Base-by-base conservation (phyloP, 2,888 invertebrate genomes). In the Cataglyphis cursor region DNA sequence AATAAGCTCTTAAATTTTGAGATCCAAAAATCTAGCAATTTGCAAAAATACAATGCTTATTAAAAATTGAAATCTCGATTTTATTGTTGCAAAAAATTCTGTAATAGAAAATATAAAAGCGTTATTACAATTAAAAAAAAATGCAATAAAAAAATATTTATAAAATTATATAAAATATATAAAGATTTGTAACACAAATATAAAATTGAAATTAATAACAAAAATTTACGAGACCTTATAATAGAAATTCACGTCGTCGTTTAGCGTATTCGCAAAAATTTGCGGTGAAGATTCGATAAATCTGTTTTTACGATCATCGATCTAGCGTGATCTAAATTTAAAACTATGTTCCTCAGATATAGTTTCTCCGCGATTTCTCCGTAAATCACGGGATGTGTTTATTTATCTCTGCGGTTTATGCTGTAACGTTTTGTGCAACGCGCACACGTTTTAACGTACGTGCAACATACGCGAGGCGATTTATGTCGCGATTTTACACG, bases 401-500 rank as follows among this genome's bases (percentile, higher is more conserved):
- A 57, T 76, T 76, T 76, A 68, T 41, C 31, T 12, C 1, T 3
- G 21, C 54, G 54, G 21, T 54, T 66, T 41, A 51, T 6, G 31
- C n/a, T 51, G 51, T 31, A 3, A 3, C 10, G 38, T 68, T 76
- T 76, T 57, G 57, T 28, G 38, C 35, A 75, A 75, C 24, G 12
- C 48, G 21, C n/a, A 28, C 54, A 66, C 10, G 8, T 48, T 48
- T 48, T n/a, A 48, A 48, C n/a, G 6, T 51, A 51, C 18, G n/a
- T n/a, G 51, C 8, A n/a, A 64, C 9, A 12, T 5, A 5, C 10
- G 18, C 12, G 31, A 31, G n/a, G 31, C 48, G 28, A 68, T 76
- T 76, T 66, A 57, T 10, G 24, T 76, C 66, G 41, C 35, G 15
- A 66, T 76, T 66, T 76, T 76, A 57, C 68, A 76, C 28, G 9